These are phyloP conservation scores for Apis laboriosa DNA, from an alignment of 1,140 invertebrate species.

Conservation along the genomic window DNA sequence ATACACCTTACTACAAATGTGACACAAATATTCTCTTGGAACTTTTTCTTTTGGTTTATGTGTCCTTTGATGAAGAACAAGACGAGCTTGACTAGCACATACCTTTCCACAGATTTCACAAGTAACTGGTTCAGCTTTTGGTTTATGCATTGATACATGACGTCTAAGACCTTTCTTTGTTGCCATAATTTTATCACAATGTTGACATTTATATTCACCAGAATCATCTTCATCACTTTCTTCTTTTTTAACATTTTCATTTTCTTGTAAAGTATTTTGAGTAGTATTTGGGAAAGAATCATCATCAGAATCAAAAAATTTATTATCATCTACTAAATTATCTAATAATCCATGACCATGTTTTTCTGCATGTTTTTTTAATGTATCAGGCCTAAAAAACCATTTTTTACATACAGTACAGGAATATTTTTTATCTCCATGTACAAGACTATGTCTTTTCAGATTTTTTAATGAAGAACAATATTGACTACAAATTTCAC, in stretches of 20 bases:
- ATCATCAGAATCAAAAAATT: slow-evolving; percentile 72
- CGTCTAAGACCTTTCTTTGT: slow-evolving; percentile 78
- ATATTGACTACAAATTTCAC: slow-evolving; percentile 76
- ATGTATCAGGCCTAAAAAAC: slow-evolving; percentile 78
- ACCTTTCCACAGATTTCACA: slow-evolving; percentile 79
- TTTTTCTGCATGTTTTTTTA: slow-evolving; percentile 78
- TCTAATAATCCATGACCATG: slow-evolving; percentile 75
- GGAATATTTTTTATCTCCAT: slow-evolving; percentile 79
- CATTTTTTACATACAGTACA: slow-evolving; percentile 80
- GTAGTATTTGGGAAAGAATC: slow-evolving; percentile 59
- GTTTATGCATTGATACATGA: slow-evolving; percentile 79
- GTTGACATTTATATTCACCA: slow-evolving; percentile 76
- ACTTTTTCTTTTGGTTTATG: slow-evolving; percentile 79
- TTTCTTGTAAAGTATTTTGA: slow-evolving; percentile 60
- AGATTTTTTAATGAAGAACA: slow-evolving; percentile 78
- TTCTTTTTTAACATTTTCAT: slow-evolving; percentile 69
- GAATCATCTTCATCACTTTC: slow-evolving; percentile 71
- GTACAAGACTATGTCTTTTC: slow-evolving; percentile 75
- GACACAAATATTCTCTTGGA: slow-evolving; percentile 78
- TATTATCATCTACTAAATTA: slow-evolving; percentile 73
- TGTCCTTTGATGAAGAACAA: slow-evolving; percentile 77
- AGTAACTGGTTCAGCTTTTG: slow-evolving; percentile 77
- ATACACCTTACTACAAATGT: slow-evolving; percentile 80
- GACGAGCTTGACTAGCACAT: slow-evolving; percentile 77
- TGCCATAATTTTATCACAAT: slow-evolving; percentile 77